Base-by-base conservation (phyloP, 1,140 invertebrate species). In the Calosoma granatense region DNA sequence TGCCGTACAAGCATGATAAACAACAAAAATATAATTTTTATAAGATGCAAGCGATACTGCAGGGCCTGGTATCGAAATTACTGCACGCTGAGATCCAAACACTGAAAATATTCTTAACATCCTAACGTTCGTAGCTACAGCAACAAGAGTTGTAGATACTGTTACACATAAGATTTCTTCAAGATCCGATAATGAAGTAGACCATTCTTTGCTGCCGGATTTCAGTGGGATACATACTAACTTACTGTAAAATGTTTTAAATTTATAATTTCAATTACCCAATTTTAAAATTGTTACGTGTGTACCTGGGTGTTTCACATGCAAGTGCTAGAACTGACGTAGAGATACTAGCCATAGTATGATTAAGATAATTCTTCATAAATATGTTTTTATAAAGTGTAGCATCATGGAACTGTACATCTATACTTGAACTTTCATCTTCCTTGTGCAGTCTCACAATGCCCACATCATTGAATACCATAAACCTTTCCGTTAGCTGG, bases 361-460 rank as follows among this genome's bases (percentile, higher is more conserved):
- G 80, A 57, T 81, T 81, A 4, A 85, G 72, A 65, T 85, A 83
- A 75, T 97, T 98, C 62, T 82, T 83, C 21, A 97, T 78, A 70
- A 95, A 88, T 65, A 97, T 83, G 3, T 88, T 82, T 72, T 95
- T 92, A 75, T 98, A 92, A 30, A 89, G 73, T n/a, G 83, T 79
- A 0, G 85, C 81, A 74, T 98, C 92, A 65, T 97, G 93, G 74
- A 98, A 98, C 68, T 97, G 92, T 9, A 97, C 86, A 71, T 97
- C 92, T 57, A 98, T 94, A 17, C 85, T 85, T 15, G 88, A 83
- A 1, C 70, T 72, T 55, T 80, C 78, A 30, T 75, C 76, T 2
- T 55, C 21, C 43, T 56, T 15, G 22, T 53, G 4, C 20, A 53
- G 11, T 53, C 83, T 81, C 0, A 93, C 84, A 59, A 92, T 84